Percentiles rank a stretch among this genome's conserved stretches.
These are phyloP conservation scores for Danaus melanippus DNA, from an alignment of 1,140 invertebrate genomes.

Conservation along the genomic window DNA sequence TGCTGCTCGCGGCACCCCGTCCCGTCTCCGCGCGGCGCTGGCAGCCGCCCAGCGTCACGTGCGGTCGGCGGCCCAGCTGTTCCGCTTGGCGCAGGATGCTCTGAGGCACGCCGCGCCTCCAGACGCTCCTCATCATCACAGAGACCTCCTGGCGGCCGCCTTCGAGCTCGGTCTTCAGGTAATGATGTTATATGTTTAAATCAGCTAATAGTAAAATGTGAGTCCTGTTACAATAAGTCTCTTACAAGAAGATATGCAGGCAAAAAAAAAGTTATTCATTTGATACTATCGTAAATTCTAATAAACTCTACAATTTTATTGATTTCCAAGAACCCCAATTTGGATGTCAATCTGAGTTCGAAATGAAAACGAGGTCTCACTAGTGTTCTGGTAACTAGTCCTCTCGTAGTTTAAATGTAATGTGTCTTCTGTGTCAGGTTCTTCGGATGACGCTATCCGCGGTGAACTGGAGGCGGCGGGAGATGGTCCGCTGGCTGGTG, in stretches of 20 bases:
- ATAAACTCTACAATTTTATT: too few relatives aligned
- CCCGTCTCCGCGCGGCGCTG: conserved; percentile 79
- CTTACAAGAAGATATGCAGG: too few relatives aligned
- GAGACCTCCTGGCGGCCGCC: conserved; percentile 81
- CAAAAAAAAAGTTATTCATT: too few relatives aligned
- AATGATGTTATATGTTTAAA: conserved; percentile 9
- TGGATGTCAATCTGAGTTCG: too few relatives aligned
- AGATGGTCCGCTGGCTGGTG: conserved; percentile 91
- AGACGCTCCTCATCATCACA: conserved; percentile 79
- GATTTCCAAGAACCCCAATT: too few relatives aligned
- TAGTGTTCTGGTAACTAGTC: conserved; percentile 5
- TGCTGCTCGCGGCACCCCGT: conserved; percentile 75
- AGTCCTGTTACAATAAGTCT: too few relatives aligned
- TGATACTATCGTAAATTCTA: too few relatives aligned
- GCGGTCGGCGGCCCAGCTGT: conserved; percentile 86
- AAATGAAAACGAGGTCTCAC: too few relatives aligned
- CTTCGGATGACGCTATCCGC: conserved; percentile 87
- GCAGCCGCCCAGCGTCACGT: conserved; percentile 86
- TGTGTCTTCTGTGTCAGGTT: conserved; percentile 70
- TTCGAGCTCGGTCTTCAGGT: conserved; percentile 87
- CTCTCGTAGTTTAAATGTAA: not conserved
- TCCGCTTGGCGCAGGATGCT: conserved; percentile 87
- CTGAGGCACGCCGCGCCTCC: conserved; percentile 85
- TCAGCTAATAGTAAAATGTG: too few relatives aligned
- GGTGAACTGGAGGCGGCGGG: conserved; percentile 84